Evolutionary conservation across 2,113 vertebrate genomes (phyloP).

Genomic region (Psophia crepitans): DNA sequence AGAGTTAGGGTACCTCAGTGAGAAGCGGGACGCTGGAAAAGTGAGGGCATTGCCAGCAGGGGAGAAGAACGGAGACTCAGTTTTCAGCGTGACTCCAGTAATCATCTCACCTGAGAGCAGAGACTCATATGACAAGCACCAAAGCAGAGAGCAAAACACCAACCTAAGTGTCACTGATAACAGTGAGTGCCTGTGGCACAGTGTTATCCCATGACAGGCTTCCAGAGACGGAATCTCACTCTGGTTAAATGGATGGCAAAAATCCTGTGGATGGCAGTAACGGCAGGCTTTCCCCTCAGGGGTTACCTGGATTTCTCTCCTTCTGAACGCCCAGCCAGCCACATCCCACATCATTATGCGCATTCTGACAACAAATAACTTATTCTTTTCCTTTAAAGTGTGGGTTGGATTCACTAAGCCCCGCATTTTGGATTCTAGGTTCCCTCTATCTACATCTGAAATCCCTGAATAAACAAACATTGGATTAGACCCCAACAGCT

Average conservation of each 20-base stretch:
- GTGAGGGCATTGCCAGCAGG: neutral
- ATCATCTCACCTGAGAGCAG: neutral
- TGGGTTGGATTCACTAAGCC: neutral
- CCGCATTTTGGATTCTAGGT: neutral
- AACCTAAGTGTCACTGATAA: neutral
- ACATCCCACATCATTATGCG: neutral
- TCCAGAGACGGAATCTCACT: neutral
- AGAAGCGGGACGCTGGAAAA: neutral
- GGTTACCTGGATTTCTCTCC: neutral
- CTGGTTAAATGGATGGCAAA: neutral
- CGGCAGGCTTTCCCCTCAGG: neutral
- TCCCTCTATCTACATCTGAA: conserved; percentile 2
- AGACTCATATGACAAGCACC: neutral
- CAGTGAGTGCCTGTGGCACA: neutral
- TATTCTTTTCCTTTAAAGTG: neutral
- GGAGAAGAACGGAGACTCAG: neutral
- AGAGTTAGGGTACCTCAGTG: neutral
- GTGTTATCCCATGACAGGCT: neutral
- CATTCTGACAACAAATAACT: neutral
- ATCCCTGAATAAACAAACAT: conserved; percentile 36
- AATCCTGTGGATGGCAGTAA: neutral
- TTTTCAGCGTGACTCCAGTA: neutral
- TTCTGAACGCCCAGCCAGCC: neutral
- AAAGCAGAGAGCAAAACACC: neutral
- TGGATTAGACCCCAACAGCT: conserved; percentile 1